Evolutionary conservation across 2,888 invertebrate genomes (phyloP).

Genomic region (Helobdella robusta): DNA sequence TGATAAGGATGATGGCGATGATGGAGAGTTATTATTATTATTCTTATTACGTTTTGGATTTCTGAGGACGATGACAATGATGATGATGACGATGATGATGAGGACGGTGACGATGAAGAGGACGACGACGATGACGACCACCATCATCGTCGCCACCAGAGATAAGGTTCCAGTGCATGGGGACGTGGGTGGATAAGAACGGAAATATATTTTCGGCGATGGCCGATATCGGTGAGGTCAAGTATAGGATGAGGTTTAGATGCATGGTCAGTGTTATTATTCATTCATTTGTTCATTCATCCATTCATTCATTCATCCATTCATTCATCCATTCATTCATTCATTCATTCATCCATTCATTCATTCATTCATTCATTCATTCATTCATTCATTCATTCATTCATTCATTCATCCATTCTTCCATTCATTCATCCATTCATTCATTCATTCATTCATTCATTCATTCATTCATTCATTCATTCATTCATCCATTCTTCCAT

Average conservation of each 20-base stretch:
- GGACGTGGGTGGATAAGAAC: slow-evolving; percentile 44
- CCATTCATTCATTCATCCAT: background rate
- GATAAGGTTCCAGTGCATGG: slow-evolving; percentile 47
- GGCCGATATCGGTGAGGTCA: slow-evolving; percentile 88
- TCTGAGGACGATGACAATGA: too few species aligned
- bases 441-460: slow-evolving; percentile 8
- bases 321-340: slow-evolving; percentile 3
- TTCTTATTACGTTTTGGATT: too few species aligned
- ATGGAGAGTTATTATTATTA: too few species aligned
- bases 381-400: background rate
- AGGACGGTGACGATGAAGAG: too few species aligned
- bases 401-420: too few species aligned
- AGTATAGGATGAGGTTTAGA: slow-evolving; percentile 84
- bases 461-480: slow-evolving; percentile 16
- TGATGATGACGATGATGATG: too few species aligned
- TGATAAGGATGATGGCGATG: too few species aligned
- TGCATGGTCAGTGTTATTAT: slow-evolving; percentile 59
- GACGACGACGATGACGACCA: too few species aligned
- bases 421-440: background rate
- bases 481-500: slow-evolving; percentile 3
- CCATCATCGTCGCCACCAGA: slow-evolving; percentile 37
- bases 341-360: background rate
- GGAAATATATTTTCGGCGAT: slow-evolving; percentile 87
- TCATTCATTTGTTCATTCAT: background rate
- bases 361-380: background rate